phyloP scores from a whole-genome alignment of 2,113 vertebrate genomes.

The Ammodytes dubius region DNA sequence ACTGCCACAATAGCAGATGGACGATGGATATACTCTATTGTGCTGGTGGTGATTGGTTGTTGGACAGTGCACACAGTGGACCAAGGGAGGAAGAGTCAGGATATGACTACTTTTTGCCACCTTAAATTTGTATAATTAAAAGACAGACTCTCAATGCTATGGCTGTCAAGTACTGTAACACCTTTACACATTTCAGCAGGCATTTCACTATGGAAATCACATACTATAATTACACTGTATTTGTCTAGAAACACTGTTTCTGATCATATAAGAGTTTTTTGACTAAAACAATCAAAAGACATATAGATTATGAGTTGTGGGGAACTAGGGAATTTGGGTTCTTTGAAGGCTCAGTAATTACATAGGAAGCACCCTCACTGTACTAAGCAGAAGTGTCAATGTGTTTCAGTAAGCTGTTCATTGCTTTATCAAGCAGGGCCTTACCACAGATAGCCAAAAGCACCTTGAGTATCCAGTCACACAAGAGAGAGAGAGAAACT shows the following conservation, averaged over 20 bases:
- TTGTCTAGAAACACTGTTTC: not conserved
- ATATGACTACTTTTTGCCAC: not conserved
- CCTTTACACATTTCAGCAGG: not conserved
- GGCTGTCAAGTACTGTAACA: constrained; percentile 13
- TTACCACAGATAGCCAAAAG: constrained; percentile 47
- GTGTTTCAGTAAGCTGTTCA: constrained; percentile 35
- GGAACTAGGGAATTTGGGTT: not conserved
- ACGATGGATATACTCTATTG: constrained; percentile 50
- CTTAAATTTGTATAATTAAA: constrained; percentile 36
- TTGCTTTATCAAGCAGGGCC: constrained; percentile 52
- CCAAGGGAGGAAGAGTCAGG: not conserved
- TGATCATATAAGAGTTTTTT: not conserved
- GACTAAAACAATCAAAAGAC: not conserved
- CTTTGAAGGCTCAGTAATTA: not conserved
- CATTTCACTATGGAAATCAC: not conserved
- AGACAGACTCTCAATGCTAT: not conserved
- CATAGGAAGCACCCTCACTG: not conserved
- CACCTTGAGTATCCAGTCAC: constrained; percentile 57
- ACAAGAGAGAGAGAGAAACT: constrained; percentile 35
- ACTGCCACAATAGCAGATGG: constrained; percentile 29
- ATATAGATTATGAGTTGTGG: not conserved
- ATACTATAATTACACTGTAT: not conserved
- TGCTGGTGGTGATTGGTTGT: constrained; percentile 59
- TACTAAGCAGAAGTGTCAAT: constrained; percentile 21
- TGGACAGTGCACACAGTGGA: constrained; percentile 14